Conservation (phyloP, 2,113 vertebrate genomes). For the Nyctereutes procyonoides region DNA sequence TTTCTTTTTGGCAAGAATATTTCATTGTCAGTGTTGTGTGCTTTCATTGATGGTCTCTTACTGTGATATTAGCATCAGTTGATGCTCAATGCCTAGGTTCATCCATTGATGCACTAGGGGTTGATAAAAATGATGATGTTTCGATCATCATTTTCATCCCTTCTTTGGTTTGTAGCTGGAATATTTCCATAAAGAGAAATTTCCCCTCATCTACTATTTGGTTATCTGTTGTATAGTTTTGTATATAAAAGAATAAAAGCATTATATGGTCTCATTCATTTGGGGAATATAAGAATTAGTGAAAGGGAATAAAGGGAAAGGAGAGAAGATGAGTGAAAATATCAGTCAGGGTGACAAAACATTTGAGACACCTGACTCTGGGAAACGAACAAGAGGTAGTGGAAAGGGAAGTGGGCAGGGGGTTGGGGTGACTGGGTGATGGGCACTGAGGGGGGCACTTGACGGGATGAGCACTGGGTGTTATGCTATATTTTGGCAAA, state of each 20-base stretch:
- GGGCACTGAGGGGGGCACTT: too few relatives aligned
- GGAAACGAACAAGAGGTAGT: too few relatives aligned
- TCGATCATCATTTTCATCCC: not conserved
- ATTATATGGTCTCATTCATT: too few relatives aligned
- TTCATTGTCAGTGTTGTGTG: not conserved
- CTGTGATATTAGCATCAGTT: not conserved
- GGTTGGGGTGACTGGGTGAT: too few relatives aligned
- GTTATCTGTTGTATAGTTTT: slow-evolving; percentile 2
- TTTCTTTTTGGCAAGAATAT: slow-evolving; percentile 49
- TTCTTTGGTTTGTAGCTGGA: slow-evolving; percentile 48
- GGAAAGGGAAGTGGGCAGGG: too few relatives aligned
- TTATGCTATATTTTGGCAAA: too few relatives aligned
- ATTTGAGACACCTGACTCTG: too few relatives aligned
- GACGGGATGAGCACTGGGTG: too few relatives aligned
- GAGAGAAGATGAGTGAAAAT: too few relatives aligned
- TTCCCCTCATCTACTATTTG: slow-evolving; percentile 3
- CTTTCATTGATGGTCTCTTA: not conserved
- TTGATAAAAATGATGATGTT: not conserved
- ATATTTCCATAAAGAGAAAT: slow-evolving; percentile 47
- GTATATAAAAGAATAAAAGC: slow-evolving; percentile 2
- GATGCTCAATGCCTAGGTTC: not conserved
- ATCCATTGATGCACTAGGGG: not conserved
- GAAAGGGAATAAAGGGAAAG: too few relatives aligned
- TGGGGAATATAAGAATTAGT: too few relatives aligned
- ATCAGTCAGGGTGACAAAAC: too few relatives aligned